phyloP scores from a whole-genome alignment of 2,113 vertebrate species.

The Xenotilapia flavipinnis region DNA sequence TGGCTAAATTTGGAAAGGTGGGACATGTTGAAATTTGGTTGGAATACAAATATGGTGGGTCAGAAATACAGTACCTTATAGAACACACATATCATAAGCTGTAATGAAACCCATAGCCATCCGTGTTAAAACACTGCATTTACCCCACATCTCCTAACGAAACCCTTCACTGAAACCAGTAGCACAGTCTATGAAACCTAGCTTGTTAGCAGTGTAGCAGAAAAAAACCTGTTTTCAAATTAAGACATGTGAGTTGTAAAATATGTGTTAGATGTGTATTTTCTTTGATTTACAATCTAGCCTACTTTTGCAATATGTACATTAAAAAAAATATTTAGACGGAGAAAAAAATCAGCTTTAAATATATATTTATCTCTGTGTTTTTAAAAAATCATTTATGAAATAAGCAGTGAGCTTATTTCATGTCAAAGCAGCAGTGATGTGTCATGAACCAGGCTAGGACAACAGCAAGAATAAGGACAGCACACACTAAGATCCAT shows the following conservation, averaged over 20 bases:
- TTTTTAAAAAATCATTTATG: conserved; percentile 48
- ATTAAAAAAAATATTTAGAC: conserved; percentile 24
- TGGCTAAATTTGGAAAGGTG: neutral
- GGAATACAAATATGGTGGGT: conserved; percentile 15
- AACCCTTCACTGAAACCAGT: neutral
- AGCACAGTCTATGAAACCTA: neutral
- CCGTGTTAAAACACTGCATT: neutral
- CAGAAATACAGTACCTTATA: conserved; percentile 16
- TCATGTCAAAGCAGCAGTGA: conserved; percentile 45
- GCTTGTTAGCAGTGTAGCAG: neutral
- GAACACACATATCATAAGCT: conserved; percentile 2
- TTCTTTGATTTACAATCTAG: conserved; percentile 44
- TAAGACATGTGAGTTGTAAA: conserved; percentile 52
- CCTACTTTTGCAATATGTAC: conserved; percentile 62
- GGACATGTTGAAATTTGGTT: conserved; percentile 21
- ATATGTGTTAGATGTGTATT: conserved; percentile 28
- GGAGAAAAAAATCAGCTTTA: neutral
- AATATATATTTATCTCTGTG: conserved; percentile 36
- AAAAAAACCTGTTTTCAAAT: conserved; percentile 25
- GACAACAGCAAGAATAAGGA: neutral
- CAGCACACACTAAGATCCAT: neutral
- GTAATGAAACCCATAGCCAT: neutral
- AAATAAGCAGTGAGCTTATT: conserved; percentile 17
- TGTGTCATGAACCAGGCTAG: neutral
- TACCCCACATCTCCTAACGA: neutral